Conservation (phyloP, 2,888 invertebrate genomes). For the Seladonia tumulorum region DNA sequence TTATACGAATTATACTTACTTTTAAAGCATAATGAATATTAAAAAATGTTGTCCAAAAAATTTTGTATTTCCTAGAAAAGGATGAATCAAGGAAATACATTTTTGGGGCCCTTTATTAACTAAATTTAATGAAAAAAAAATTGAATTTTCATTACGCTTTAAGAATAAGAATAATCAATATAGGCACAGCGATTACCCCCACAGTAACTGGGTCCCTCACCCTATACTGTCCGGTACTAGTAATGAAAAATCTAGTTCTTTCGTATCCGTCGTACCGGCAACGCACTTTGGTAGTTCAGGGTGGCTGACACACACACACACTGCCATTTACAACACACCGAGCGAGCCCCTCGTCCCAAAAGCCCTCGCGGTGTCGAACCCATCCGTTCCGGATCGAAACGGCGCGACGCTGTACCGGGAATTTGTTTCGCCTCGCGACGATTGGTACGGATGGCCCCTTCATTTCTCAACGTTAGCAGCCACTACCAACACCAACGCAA, state of each 20-base stretch:
- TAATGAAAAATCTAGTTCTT: background rate
- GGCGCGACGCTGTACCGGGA: background rate
- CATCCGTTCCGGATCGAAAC: background rate
- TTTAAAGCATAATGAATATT: too few relatives aligned
- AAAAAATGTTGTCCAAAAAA: too few relatives aligned
- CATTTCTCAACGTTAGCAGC: background rate
- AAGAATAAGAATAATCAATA: too few relatives aligned
- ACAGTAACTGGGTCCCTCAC: too few relatives aligned
- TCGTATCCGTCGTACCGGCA: background rate
- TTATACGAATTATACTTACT: too few relatives aligned
- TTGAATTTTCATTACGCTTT: too few relatives aligned
- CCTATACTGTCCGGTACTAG: background rate
- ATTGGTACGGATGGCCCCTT: background rate
- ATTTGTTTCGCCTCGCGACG: background rate
- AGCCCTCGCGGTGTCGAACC: background rate
- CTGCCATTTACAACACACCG: background rate
- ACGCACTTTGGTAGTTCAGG: background rate
- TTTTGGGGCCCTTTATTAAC: too few relatives aligned
- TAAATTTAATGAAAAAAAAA: too few relatives aligned
- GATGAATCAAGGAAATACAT: too few relatives aligned
- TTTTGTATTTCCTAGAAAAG: too few relatives aligned
- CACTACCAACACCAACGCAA: constrained; percentile 7
- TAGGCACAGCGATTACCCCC: too few relatives aligned
- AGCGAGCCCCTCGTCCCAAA: background rate
- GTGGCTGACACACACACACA: background rate